A percentile compares a stretch with the other conserved stretches of the same genome.
phyloP scores from a whole-genome alignment of 2,888 invertebrate species.

The Gryllus longicercus region DNA sequence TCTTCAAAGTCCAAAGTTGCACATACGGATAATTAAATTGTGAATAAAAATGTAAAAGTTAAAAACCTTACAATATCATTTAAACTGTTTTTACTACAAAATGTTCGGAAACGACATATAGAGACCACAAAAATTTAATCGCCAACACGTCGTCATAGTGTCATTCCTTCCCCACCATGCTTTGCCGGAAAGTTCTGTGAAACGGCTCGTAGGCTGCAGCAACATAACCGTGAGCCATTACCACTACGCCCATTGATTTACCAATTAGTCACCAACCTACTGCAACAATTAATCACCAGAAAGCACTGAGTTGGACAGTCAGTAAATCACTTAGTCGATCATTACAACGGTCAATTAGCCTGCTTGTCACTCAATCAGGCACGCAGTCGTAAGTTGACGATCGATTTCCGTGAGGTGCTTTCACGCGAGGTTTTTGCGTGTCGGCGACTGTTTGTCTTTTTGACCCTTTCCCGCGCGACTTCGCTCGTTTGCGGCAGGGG shows the following conservation, averaged over 20 bases:
- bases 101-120: too few relatives aligned
- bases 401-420: neutral
- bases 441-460: neutral
- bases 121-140: too few relatives aligned
- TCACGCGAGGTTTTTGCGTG: neutral
- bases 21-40: too few relatives aligned
- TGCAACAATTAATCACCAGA: neutral
- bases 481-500: neutral
- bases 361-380: slow-evolving; percentile 3
- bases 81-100: too few relatives aligned
- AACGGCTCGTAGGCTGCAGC: too few relatives aligned
- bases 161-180: too few relatives aligned
- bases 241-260: neutral
- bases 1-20: too few relatives aligned
- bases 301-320: slow-evolving; percentile 1
- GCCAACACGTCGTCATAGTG: too few relatives aligned
- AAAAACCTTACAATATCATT: too few relatives aligned
- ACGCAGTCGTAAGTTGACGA: neutral
- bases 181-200: too few relatives aligned
- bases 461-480: neutral
- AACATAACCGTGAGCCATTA: neutral
- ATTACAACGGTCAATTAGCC: neutral
- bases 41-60: too few relatives aligned
- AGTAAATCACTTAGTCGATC: slow-evolving; percentile 17
- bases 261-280: neutral